Base-by-base conservation (phyloP, 1,140 invertebrate genomes). In the Anastrepha obliqua region DNA sequence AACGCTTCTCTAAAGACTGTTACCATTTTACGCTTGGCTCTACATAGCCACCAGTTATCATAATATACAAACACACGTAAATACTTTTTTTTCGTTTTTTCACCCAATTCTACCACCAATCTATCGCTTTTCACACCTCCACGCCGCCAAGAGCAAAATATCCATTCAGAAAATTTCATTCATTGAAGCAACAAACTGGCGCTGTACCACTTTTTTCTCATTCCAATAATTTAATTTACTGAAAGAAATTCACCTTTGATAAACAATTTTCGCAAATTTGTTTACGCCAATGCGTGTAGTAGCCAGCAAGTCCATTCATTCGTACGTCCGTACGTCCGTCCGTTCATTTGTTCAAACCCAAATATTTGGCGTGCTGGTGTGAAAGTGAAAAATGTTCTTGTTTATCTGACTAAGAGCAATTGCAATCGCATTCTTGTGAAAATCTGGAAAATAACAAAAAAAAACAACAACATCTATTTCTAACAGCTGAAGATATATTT, bases 181-280 rank as follows among this genome's bases (percentile, higher is more conserved):
- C 67, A 74, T 74, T 15, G 42, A 47, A 67, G 67, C 42, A 44
- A 47, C 42, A 2, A 74, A 5, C 15, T 15, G 65, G 11, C 65
- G 7, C 20, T 70, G 65, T 15, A 44, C 3, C n/a, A 17, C 29
- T 51, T 55, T 81, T 55, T 55, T 55, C n/a, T 20, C 74, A 47
- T n/a, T 55, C 4, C 47, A 17, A 55, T 81, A 44, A 81, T 81
- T 81, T 55, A 51, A 81, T 81, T 81, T 51, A 47, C 44, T 81
- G 47, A 81, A 51, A 81, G 20, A 81, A 81, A 81, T 51, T 81
- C 67, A 81, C 47, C 44, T 81, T 51, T 55, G 74, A 81, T 55
- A 81, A 81, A 81, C 74, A 81, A 81, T 55, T 55, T 81, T 81
- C 44, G 47, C 74, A 81, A 81, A 81, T 55, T 81, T 81, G 74